These are phyloP conservation scores for Menidia beryllina DNA, from an alignment of 2,113 vertebrate genomes.

Conservation along the genomic window DNA sequence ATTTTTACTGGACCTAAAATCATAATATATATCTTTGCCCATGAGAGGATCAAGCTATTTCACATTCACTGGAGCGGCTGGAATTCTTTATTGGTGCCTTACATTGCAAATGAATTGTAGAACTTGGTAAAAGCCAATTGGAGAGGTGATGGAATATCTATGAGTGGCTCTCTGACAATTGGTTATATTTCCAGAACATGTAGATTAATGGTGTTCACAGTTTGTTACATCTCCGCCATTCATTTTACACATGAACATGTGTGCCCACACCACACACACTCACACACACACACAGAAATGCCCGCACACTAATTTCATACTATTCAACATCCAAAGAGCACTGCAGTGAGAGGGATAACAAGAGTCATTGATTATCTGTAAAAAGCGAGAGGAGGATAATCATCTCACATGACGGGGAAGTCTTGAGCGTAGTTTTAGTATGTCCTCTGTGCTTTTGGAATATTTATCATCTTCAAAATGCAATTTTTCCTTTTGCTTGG, in stretches of 20 bases:
- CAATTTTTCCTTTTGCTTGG: constrained; percentile 80
- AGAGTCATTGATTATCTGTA: constrained; percentile 86
- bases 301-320: constrained; percentile 70
- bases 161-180: constrained; percentile 79
- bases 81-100: constrained; percentile 81
- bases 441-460: constrained; percentile 77
- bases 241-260: constrained; percentile 63
- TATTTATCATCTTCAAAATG: constrained; percentile 83
- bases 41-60: constrained; percentile 79
- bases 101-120: constrained; percentile 84
- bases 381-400: constrained; percentile 78
- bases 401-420: constrained; percentile 75
- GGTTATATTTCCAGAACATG: constrained; percentile 86
- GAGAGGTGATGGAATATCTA: constrained; percentile 84
- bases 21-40: constrained; percentile 67
- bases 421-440: constrained; percentile 81
- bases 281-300: no score
- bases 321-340: constrained; percentile 66
- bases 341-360: constrained; percentile 67
- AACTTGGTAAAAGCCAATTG: constrained; percentile 80
- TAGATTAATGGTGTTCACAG: constrained; percentile 84
- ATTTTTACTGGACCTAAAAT: background rate
- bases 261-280: constrained; percentile 20
- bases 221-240: constrained; percentile 74
- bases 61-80: constrained; percentile 81